These are phyloP conservation scores for Barbus barbus DNA, from an alignment of 2,113 vertebrate genomes.

Conservation along the genomic window DNA sequence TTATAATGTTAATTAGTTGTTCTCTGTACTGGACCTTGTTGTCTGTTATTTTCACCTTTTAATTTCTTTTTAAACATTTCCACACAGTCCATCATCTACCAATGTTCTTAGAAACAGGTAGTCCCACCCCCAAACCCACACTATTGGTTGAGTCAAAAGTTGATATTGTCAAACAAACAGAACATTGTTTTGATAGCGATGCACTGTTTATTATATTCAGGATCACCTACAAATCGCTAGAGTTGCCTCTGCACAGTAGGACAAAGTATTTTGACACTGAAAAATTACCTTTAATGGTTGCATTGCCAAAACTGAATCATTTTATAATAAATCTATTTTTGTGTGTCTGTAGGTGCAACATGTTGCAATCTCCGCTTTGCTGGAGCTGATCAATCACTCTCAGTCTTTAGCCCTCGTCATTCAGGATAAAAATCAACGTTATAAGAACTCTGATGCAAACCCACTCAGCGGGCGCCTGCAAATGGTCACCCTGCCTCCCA, in stretches of 20 bases:
- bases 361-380: conserved; percentile 86
- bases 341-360: conserved; percentile 78
- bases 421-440: conserved; percentile 88
- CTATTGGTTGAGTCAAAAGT: not conserved
- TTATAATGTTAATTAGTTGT: too few species aligned
- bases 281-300: not conserved
- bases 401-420: conserved; percentile 93
- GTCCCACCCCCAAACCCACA: not conserved
- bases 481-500: conserved; percentile 93
- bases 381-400: conserved; percentile 93
- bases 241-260: not conserved
- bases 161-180: not conserved
- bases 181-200: not conserved
- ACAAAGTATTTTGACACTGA: not conserved
- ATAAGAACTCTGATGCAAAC: conserved; percentile 80
- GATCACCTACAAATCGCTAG: not conserved
- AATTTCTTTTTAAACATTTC: not conserved
- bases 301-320: not conserved
- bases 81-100: not conserved
- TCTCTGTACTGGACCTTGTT: too few species aligned
- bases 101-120: not conserved
- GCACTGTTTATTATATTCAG: not conserved
- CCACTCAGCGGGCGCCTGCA: conserved; percentile 87
- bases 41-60: not conserved
- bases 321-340: not conserved